Conservation (phyloP, 2,113 vertebrate species). For the Perca flavescens region DNA sequence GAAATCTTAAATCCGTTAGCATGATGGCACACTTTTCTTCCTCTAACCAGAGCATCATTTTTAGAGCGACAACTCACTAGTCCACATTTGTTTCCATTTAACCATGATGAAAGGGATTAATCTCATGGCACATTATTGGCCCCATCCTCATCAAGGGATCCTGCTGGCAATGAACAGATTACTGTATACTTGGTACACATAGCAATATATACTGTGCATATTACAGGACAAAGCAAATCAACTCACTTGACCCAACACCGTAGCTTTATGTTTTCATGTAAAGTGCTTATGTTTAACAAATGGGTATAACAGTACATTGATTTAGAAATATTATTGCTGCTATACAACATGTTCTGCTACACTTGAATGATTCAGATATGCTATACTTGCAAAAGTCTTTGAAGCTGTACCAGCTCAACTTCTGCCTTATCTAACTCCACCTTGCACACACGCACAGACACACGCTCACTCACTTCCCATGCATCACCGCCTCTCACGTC, state of each 20-base stretch:
- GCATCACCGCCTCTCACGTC: conserved; percentile 18
- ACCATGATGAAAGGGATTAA: conserved; percentile 44
- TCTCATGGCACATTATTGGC: conserved; percentile 11
- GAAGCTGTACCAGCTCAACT: conserved; percentile 35
- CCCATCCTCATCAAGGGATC: conserved; percentile 19
- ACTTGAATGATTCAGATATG: not conserved
- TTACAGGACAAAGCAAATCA: not conserved
- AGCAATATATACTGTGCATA: conserved; percentile 4
- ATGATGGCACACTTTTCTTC: conserved; percentile 68
- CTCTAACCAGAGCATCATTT: conserved; percentile 45
- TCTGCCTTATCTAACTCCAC: conserved; percentile 9
- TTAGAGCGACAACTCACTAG: conserved; percentile 30
- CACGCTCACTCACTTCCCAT: conserved; percentile 2
- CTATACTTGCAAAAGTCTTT: conserved; percentile 50
- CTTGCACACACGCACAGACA: conserved; percentile 1
- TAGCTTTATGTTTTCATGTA: conserved; percentile 13
- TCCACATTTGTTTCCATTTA: conserved; percentile 35
- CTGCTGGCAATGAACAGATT: conserved; percentile 17
- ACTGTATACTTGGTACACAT: conserved; percentile 23
- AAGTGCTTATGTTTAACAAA: conserved; percentile 13
- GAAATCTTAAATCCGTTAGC: conserved; percentile 64
- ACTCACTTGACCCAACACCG: conserved; percentile 15
- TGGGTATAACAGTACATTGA: not conserved
- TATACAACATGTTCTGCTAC: not conserved
- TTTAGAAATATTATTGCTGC: not conserved